phyloP scores from a whole-genome alignment of 2,113 vertebrate species.

The Perca schrenkii region DNA sequence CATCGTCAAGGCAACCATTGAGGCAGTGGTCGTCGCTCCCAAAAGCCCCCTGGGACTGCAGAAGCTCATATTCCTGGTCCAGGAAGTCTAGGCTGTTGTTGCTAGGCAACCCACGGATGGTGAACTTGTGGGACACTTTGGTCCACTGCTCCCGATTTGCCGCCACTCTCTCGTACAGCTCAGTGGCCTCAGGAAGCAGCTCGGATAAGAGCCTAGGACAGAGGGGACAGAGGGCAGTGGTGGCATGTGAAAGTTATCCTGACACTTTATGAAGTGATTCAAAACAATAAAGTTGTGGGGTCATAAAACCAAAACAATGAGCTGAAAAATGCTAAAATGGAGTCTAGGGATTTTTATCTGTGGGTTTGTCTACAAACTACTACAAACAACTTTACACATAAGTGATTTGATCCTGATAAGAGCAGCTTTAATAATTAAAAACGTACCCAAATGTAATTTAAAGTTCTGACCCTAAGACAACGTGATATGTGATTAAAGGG shows the following conservation, averaged over 20 bases:
- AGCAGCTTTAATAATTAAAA: background rate
- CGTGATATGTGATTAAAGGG: background rate
- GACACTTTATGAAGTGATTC: background rate
- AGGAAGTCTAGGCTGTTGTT: conserved; percentile 98
- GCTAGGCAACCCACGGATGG: conserved; percentile 94
- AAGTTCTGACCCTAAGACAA: background rate
- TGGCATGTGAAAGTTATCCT: background rate
- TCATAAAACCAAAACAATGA: background rate
- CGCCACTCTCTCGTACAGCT: conserved; percentile 93
- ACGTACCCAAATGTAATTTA: background rate
- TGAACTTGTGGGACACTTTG: conserved; percentile 98
- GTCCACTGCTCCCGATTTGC: conserved; percentile 97
- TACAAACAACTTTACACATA: background rate
- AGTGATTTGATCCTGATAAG: background rate
- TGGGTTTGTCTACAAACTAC: background rate
- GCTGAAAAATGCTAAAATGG: background rate
- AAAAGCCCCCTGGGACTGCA: conserved; percentile 86
- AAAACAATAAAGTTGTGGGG: background rate
- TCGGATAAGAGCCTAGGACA: conserved; percentile 90
- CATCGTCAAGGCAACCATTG: conserved; percentile 91
- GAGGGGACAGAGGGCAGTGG: conserved; percentile 12
- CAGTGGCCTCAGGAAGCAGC: conserved; percentile 89
- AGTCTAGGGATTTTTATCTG: background rate
- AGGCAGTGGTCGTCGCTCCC: conserved; percentile 84
- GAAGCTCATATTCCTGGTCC: conserved; percentile 95